A percentile compares a stretch with the other conserved stretches of the same genome.
Evolutionary conservation across 1,140 invertebrate species (phyloP).

Genomic region (Thaumetopoea pityocampa): DNA sequence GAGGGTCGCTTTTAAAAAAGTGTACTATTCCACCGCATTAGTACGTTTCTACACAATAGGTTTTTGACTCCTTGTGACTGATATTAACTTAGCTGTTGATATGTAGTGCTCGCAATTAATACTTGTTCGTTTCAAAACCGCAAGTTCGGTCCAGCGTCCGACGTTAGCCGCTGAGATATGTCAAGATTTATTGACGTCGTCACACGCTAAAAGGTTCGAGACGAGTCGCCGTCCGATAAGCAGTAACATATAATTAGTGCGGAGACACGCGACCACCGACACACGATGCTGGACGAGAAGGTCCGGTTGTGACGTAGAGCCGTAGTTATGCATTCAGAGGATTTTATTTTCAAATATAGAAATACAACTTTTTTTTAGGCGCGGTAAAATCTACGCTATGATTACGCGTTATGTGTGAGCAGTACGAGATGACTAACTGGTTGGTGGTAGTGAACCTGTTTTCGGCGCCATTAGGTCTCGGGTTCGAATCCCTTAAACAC

Average conservation of each 20-base stretch:
- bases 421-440: too few species aligned
- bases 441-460: too few species aligned
- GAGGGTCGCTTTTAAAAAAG: too few species aligned
- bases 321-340: too few species aligned
- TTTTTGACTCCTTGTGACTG: slow-evolving; percentile 7
- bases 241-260: slow-evolving; percentile 51
- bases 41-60: slow-evolving; percentile 4
- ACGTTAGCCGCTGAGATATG: slow-evolving; percentile 41
- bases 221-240: slow-evolving; percentile 48
- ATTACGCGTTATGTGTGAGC: too few species aligned
- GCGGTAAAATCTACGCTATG: too few species aligned
- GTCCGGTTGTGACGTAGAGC: too few species aligned
- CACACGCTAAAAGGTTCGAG: slow-evolving; percentile 55
- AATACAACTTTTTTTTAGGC: too few species aligned
- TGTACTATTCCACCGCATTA: background rate
- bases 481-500: too few species aligned
- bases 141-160: slow-evolving; percentile 16
- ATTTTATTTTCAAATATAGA: too few species aligned
- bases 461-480: too few species aligned
- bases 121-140: slow-evolving; percentile 21
- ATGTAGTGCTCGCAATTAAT: slow-evolving; percentile 28
- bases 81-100: slow-evolving; percentile 28
- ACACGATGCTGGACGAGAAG: slow-evolving; percentile 1
- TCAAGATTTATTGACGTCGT: slow-evolving; percentile 53
- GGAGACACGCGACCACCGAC: slow-evolving; percentile 54